Evolutionary conservation across 2,113 vertebrate genomes (phyloP).

Genomic region (Syrmaticus mikado): DNA sequence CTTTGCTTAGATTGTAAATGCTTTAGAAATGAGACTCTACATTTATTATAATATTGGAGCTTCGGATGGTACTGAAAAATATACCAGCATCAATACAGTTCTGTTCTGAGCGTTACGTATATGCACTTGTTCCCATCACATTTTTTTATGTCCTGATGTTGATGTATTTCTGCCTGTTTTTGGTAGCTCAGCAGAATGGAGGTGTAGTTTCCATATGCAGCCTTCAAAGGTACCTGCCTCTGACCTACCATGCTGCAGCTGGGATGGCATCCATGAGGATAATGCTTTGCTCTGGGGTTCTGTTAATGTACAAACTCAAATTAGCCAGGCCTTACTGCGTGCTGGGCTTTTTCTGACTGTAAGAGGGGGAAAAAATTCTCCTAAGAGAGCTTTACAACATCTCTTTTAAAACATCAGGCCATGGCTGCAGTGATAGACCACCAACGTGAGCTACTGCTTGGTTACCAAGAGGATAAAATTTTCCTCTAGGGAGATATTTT

Average conservation of each 20-base stretch:
- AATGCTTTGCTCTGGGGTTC: background rate
- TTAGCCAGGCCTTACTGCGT: background rate
- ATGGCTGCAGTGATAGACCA: conserved; percentile 36
- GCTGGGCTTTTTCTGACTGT: background rate
- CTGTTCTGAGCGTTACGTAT: background rate
- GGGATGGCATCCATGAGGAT: background rate
- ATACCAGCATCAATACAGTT: background rate
- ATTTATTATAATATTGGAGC: rapidly evolving
- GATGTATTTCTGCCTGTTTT: background rate
- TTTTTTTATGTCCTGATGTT: background rate
- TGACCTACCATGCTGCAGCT: background rate
- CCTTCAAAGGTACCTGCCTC: background rate
- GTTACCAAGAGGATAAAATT: conserved; percentile 49
- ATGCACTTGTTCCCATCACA: background rate
- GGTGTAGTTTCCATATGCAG: background rate
- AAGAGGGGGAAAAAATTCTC: background rate
- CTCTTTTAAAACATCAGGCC: conserved; percentile 8
- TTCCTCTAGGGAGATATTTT: conserved; percentile 52
- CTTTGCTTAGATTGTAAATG: background rate
- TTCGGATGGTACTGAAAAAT: background rate
- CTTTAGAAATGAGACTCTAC: background rate
- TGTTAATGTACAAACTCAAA: background rate
- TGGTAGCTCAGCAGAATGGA: background rate
- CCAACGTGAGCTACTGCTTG: conserved; percentile 46
- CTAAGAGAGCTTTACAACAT: conserved; percentile 1